phyloP scores from a whole-genome alignment of 2,113 vertebrate genomes.

The Dicaeum eximium region DNA sequence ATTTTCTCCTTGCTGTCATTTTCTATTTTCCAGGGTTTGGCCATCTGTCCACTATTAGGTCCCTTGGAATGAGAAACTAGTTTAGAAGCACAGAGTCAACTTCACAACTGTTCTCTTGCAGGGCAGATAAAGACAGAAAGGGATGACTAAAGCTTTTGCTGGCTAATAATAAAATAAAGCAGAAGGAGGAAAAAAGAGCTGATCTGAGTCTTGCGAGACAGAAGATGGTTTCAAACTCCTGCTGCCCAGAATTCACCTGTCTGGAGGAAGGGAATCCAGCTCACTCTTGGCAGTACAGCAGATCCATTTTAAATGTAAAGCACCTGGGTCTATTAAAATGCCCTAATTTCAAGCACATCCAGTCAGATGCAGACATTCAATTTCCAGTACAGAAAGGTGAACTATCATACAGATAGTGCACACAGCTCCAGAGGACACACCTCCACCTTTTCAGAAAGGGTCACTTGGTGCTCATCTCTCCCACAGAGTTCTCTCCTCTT shows the following conservation, averaged over 20 bases:
- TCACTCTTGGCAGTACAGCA: neutral
- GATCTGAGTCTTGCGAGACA: neutral
- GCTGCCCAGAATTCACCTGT: neutral
- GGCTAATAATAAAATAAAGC: neutral
- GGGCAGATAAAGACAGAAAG: neutral
- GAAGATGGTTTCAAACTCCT: neutral
- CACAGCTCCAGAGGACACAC: neutral
- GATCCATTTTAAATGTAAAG: neutral
- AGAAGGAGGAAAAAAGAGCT: neutral
- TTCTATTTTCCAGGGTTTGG: neutral
- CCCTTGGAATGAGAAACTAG: neutral
- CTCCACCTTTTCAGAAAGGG: neutral
- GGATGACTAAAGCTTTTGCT: slow-evolving; percentile 8
- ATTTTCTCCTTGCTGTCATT: neutral
- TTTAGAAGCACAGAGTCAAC: neutral
- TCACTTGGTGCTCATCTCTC: neutral
- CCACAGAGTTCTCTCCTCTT: neutral
- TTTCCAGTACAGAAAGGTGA: neutral
- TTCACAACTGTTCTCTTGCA: neutral
- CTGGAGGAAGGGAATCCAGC: neutral
- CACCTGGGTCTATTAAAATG: neutral
- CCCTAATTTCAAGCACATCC: neutral
- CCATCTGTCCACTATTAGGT: slow-evolving; percentile 34
- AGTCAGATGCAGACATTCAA: neutral
- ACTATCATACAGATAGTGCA: neutral